A percentile compares a stretch with the other conserved stretches of the same genome.
Evolutionary conservation across 2,888 invertebrate genomes (phyloP).

Genomic region (Cistogaster globosa): DNA sequence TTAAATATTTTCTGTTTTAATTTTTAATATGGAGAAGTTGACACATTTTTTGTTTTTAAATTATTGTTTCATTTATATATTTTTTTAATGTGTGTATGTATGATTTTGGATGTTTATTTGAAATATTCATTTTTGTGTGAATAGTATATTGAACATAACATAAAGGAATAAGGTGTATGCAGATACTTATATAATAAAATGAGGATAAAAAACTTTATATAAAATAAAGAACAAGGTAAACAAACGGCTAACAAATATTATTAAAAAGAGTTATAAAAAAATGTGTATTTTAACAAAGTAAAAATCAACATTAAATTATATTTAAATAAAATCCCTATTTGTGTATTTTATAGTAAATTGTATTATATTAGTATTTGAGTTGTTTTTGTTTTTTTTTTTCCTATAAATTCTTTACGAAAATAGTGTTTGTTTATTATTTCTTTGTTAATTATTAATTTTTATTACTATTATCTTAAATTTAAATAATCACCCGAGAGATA

Average conservation of each 20-base stretch:
- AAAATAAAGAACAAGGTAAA: constrained; percentile 30
- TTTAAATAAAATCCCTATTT: constrained; percentile 61
- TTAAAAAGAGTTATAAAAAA: constrained; percentile 26
- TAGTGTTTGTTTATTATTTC: constrained; percentile 62
- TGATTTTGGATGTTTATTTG: constrained; percentile 5
- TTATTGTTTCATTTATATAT: not conserved
- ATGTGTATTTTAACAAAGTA: constrained; percentile 38
- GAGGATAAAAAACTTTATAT: constrained; percentile 30
- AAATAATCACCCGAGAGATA: constrained; percentile 83
- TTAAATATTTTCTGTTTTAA: not conserved
- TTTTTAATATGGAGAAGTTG: constrained; percentile 12
- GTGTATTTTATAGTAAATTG: constrained; percentile 62
- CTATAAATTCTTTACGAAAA: constrained; percentile 70
- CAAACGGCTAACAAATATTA: constrained; percentile 27
- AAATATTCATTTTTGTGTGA: constrained; percentile 10
- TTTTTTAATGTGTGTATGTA: constrained; percentile 2
- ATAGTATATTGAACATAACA: constrained; percentile 41
- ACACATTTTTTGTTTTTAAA: constrained; percentile 27
- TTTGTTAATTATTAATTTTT: constrained; percentile 72
- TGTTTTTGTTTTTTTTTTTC: constrained; percentile 54
- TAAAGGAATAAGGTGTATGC: constrained; percentile 71
- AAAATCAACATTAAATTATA: constrained; percentile 55
- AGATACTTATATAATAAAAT: constrained; percentile 59
- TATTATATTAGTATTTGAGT: constrained; percentile 60
- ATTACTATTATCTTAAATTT: constrained; percentile 69